phyloP scores from a whole-genome alignment of 2,797 vertebrate species.

The Oreochromis grahami region DNA sequence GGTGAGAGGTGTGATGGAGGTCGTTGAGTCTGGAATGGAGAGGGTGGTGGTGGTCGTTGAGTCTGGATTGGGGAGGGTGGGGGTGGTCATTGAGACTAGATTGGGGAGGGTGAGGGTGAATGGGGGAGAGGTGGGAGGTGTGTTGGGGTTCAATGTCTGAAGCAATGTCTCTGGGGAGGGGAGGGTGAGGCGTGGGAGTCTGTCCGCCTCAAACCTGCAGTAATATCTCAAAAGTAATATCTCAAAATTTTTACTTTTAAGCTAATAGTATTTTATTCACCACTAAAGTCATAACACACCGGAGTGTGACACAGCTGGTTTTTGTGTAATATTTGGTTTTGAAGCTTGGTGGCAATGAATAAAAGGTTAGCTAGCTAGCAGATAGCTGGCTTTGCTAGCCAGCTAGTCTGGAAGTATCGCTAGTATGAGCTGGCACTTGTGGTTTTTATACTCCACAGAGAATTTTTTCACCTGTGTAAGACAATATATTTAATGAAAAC shows the following conservation, averaged over 20 bases:
- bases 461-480: neutral
- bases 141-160: too few relatives aligned
- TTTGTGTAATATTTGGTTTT: neutral
- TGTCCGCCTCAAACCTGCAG: too few relatives aligned
- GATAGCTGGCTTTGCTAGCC: neutral
- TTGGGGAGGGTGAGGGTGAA: too few relatives aligned
- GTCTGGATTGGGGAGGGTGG: too few relatives aligned
- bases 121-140: too few relatives aligned
- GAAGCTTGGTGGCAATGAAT: neutral
- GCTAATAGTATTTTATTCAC: neutral
- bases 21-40: too few relatives aligned
- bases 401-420: neutral
- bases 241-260: neutral
- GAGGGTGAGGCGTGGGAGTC: too few relatives aligned
- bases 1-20: too few relatives aligned
- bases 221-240: neutral
- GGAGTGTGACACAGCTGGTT: fast-evolving
- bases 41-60: too few relatives aligned
- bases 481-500: neutral
- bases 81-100: too few relatives aligned
- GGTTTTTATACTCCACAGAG: neutral
- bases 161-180: too few relatives aligned
- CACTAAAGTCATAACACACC: neutral
- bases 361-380: neutral
- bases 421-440: neutral